A percentile compares a stretch with the other conserved stretches of the same genome.
These are phyloP conservation scores for Protaetia brevitarsis DNA, from an alignment of 1,140 invertebrate genomes.

Conservation along the genomic window DNA sequence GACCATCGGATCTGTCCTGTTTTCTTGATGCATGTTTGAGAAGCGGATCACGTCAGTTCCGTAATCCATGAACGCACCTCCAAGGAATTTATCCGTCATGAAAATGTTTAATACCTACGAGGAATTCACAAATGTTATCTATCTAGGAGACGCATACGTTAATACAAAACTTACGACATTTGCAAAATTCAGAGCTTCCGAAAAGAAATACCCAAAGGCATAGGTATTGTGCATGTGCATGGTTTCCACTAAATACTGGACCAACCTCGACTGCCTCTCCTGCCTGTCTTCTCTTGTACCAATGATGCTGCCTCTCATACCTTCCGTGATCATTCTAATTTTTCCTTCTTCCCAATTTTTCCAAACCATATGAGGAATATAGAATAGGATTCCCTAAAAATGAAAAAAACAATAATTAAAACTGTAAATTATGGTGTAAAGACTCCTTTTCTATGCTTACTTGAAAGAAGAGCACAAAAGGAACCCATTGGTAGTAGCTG, in stretches of 20 bases:
- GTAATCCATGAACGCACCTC: constrained; percentile 82
- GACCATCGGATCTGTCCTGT: constrained; percentile 73
- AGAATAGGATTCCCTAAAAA: constrained; percentile 77
- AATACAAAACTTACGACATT: constrained; percentile 69
- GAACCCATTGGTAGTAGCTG: constrained; percentile 95
- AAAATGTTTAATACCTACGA: constrained; percentile 78
- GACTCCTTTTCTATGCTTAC: constrained; percentile 48
- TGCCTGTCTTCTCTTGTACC: constrained; percentile 65
- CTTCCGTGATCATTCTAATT: constrained; percentile 78
- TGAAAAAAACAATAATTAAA: no score
- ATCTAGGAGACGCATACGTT: constrained; percentile 52
- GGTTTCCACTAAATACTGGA: constrained; percentile 79
- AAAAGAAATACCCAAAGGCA: constrained; percentile 81
- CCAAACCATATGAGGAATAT: constrained; percentile 88
- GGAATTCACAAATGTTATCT: constrained; percentile 64
- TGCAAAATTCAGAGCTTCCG: constrained; percentile 79
- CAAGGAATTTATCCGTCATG: constrained; percentile 78
- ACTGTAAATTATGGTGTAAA: no score
- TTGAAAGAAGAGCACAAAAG: constrained; percentile 86
- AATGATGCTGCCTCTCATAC: constrained; percentile 68
- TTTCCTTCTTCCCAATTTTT: constrained; percentile 86
- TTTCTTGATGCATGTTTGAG: constrained; percentile 77
- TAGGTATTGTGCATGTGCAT: constrained; percentile 81
- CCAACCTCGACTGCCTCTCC: constrained; percentile 65
- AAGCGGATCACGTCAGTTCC: constrained; percentile 81